These are phyloP conservation scores for Brachionus paranguensis DNA, from an alignment of 1,140 invertebrate species.

Conservation along the genomic window DNA sequence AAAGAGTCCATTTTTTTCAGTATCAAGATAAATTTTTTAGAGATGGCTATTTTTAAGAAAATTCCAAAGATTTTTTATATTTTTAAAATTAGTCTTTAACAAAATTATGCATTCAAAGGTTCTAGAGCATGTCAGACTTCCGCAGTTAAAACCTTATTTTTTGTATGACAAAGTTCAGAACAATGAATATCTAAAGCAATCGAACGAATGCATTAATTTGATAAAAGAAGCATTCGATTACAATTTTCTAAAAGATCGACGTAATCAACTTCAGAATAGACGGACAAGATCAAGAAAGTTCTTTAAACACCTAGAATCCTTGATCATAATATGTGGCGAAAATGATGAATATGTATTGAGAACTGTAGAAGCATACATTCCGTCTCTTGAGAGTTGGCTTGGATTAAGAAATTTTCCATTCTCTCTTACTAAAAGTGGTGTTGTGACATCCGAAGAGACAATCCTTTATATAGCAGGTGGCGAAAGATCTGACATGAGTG, in stretches of 20 bases:
- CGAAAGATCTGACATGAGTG: not conserved
- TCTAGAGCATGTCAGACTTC: conserved; percentile 59
- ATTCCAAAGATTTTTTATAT: too few relatives aligned
- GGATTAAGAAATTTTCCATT: conserved; percentile 1
- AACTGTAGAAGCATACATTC: conserved; percentile 9
- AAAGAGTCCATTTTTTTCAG: too few relatives aligned
- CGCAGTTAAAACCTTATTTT: conserved; percentile 61
- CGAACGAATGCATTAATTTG: conserved; percentile 38
- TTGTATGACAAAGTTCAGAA: conserved; percentile 60
- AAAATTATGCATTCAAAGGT: conserved; percentile 46
- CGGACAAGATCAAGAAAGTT: conserved; percentile 14
- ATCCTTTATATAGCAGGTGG: conserved; percentile 6
- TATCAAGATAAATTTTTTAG: too few relatives aligned
- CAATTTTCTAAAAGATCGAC: conserved; percentile 21
- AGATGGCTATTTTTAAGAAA: too few relatives aligned
- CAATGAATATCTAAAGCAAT: conserved; percentile 49
- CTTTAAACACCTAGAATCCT: conserved; percentile 13
- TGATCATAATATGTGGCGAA: conserved; percentile 25
- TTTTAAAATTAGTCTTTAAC: not conserved
- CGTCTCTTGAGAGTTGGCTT: not conserved
- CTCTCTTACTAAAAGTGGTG: not conserved
- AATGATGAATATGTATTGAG: conserved; percentile 21
- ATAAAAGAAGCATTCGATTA: conserved; percentile 31
- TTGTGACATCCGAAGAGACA: not conserved
- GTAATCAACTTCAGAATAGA: not conserved